Conservation (phyloP, 2,113 vertebrate species). For the Rhinopomastus cyanomelas region DNA sequence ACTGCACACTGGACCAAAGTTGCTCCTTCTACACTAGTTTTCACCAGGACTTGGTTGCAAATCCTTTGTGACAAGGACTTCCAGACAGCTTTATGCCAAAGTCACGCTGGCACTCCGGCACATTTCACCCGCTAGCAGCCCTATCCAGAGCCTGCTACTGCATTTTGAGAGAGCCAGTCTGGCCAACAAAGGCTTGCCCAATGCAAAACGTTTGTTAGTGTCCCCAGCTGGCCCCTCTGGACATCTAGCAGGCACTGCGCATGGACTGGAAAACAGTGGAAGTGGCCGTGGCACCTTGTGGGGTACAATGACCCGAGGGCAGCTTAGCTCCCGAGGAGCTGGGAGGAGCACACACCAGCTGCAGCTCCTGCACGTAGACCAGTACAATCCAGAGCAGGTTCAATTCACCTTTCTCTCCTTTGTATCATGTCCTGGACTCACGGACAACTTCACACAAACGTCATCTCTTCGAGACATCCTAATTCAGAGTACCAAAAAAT, state of each 20-base stretch:
- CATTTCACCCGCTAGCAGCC: not conserved
- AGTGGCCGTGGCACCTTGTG: not conserved
- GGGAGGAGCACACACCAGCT: not conserved
- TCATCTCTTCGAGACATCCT: not conserved
- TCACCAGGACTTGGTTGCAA: not conserved
- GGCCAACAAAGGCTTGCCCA: fast-evolving
- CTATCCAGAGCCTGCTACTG: not conserved
- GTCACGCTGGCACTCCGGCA: not conserved
- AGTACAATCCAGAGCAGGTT: not conserved
- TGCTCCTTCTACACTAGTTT: not conserved
- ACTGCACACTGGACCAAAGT: not conserved
- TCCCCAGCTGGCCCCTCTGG: not conserved
- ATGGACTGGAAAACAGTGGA: fast-evolving
- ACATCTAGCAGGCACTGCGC: not conserved
- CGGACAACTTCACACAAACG: not conserved
- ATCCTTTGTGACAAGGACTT: not conserved
- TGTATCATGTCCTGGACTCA: not conserved
- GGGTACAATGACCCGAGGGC: not conserved
- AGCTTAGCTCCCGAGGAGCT: not conserved
- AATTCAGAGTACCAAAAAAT: not conserved
- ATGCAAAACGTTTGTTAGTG: fast-evolving
- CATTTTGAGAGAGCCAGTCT: not conserved
- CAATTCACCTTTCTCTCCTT: not conserved
- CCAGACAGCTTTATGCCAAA: not conserved
- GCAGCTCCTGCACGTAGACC: not conserved